Evolutionary conservation across 2,113 vertebrate genomes (phyloP), one percentile per base, ranked within the genome.

Genomic region (Centropus unirufus): DNA sequence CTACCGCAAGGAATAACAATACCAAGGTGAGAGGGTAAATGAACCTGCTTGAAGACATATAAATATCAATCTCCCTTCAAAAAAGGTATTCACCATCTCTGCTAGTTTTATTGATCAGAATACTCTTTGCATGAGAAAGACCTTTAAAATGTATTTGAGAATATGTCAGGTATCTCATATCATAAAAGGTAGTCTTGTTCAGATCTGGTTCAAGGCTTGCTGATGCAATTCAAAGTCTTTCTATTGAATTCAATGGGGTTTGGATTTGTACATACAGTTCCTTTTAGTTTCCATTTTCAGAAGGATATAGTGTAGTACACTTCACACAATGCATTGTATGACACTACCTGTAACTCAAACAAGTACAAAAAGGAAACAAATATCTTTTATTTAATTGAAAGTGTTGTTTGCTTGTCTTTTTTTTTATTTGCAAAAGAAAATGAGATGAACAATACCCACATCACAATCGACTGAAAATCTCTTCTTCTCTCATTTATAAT

Each of bases 371-470:
- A 55, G 44, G 96, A 97, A 86, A 96, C 82, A 96, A 97, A 96
- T 90, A 92, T 39, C 66, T 94, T 96, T 95, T 95, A 95, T 97
- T 96, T 62, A 46, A 80, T 87, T 93, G 74, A 61, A 94, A 95
- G 44, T 62, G 59, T 20, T 6, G 3, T 4, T 55, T 12, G 69
- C 69, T 89, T 54, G 26, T 6, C 2, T 4, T 55, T 14, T 82
- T 82, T 89, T 54, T 51, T 87, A 49, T 70, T 92, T 69, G 74
- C 92, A 87, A 73, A 85, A 82, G 91, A 85, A 58, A 4, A 5
- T n/a, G 42, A 66, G 87, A 69, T 58, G 61, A 74, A 69, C 58
- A 78, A 92, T 57, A 87, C n/a, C 51, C 62, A 93, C 81, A 80
- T 72, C 76, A 95, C 55, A 66, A 67, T 22, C 51, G 58, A 63